Conservation (phyloP, 1,140 invertebrate species). For the Propsilocerus akamusi region DNA sequence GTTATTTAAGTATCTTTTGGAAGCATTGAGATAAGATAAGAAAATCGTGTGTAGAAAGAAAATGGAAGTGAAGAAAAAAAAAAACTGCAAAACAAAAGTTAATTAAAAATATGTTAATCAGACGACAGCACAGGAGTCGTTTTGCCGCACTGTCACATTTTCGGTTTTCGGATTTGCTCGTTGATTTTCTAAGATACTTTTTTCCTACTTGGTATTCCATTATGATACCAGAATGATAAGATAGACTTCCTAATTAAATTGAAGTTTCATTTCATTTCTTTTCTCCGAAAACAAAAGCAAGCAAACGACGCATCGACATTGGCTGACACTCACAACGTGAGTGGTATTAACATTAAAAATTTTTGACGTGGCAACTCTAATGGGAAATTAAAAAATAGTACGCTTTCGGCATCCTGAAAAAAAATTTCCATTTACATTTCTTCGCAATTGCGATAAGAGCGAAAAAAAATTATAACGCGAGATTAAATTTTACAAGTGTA, state of each 20-base stretch:
- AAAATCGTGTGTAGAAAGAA: not conserved
- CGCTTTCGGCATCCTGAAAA: not conserved
- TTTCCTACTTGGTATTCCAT: not conserved
- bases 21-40: not conserved
- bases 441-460: not conserved
- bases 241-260: not conserved
- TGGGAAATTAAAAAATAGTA: constrained; percentile 3
- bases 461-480: not conserved
- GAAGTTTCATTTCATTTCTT: not conserved
- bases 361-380: constrained; percentile 3
- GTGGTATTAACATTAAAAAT: not conserved
- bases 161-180: no score
- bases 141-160: no score
- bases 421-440: not conserved
- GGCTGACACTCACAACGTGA: not conserved
- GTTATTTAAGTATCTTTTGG: no score
- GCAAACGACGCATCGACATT: not conserved
- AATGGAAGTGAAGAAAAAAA: not conserved
- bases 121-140: no score
- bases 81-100: not conserved
- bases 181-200: no score
- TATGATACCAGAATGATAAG: not conserved
- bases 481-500: not conserved
- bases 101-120: constrained; percentile 3
- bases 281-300: not conserved